Evolutionary conservation across 53 echinoderm and acorn worm genomes (phyloP).

Genomic region (Echinarachnius parma): DNA sequence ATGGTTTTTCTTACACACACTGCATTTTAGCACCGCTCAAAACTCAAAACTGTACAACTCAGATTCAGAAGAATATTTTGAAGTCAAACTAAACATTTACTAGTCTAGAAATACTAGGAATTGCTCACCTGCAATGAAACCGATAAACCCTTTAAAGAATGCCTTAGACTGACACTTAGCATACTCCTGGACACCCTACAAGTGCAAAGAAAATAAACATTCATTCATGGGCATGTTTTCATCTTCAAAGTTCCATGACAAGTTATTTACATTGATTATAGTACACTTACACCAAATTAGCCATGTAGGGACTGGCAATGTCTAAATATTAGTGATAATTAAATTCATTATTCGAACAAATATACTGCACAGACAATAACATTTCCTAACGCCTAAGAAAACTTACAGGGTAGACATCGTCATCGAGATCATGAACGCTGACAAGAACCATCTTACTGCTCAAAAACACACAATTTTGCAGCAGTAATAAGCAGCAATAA

Average conservation of each 20-base stretch:
- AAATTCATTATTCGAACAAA: too few species aligned
- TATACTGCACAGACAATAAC: background rate
- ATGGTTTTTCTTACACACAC: too few species aligned
- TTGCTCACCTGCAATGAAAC: conserved; percentile 64
- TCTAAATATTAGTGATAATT: too few species aligned
- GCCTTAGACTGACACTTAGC: conserved; percentile 61
- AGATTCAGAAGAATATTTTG: background rate
- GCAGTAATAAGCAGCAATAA: too few species aligned
- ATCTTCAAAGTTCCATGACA: background rate
- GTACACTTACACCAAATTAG: background rate
- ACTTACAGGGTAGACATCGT: conserved; percentile 35
- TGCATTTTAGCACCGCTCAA: too few species aligned
- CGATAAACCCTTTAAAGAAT: conserved; percentile 60
- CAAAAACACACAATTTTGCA: too few species aligned
- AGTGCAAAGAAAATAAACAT: background rate
- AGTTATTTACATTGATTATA: background rate
- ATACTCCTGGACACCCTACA: conserved; percentile 57
- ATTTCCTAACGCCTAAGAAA: background rate
- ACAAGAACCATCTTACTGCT: conserved; percentile 39
- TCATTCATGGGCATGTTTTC: background rate
- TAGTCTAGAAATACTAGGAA: too few species aligned
- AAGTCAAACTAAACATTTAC: background rate
- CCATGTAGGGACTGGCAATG: too few species aligned
- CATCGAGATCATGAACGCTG: conserved; percentile 20
- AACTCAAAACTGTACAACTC: background rate